Conservation (phyloP, 2,888 invertebrate species). For the Fragum fragum region DNA sequence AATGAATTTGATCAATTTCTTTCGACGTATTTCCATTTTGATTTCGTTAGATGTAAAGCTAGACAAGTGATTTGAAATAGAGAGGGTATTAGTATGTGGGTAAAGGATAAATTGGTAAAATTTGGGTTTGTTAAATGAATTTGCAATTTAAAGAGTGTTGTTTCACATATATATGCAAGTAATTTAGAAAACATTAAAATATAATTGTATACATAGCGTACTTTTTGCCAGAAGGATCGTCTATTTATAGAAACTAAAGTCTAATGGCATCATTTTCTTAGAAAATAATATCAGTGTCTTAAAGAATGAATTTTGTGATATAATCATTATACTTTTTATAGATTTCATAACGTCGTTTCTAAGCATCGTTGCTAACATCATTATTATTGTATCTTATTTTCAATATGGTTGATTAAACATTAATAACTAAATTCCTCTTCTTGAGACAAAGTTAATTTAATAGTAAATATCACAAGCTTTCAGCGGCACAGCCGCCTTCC, state of each 20-base stretch:
- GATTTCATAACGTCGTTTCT: too few relatives aligned
- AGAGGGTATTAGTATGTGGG: constrained; percentile 6
- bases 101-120: neutral
- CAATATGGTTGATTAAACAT: too few relatives aligned
- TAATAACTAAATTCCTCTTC: too few relatives aligned
- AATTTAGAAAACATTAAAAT: constrained; percentile 7
- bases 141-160: constrained; percentile 21
- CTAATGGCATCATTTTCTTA: constrained; percentile 40
- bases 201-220: constrained; percentile 21
- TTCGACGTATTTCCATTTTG: neutral
- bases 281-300: constrained; percentile 28
- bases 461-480: too few relatives aligned
- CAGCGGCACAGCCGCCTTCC: too few relatives aligned
- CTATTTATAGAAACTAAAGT: constrained; percentile 33
- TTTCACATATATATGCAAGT: neutral
- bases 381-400: too few relatives aligned
- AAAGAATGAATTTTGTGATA: constrained; percentile 27
- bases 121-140: constrained; percentile 15
- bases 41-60: constrained; percentile 12
- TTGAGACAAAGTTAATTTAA: too few relatives aligned
- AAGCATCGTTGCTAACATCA: too few relatives aligned
- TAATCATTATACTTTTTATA: too few relatives aligned
- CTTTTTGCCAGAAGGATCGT: constrained; percentile 34
- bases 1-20: constrained; percentile 15
- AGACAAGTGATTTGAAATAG: constrained; percentile 1